Conservation (phyloP, 2,113 vertebrate genomes). For the Gasterosteus aculeatus region DNA sequence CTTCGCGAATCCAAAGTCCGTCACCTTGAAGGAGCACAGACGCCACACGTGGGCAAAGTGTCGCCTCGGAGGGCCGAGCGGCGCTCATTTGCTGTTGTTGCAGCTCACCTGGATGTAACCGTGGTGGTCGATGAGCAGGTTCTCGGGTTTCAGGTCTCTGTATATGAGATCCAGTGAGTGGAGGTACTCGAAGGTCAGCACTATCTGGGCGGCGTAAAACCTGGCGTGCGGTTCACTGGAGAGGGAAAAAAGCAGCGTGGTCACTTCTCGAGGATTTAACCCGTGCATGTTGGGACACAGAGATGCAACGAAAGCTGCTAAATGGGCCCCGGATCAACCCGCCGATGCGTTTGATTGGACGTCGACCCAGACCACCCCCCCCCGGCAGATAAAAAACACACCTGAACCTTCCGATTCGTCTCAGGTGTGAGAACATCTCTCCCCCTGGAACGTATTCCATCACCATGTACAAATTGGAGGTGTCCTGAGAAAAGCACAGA, state of each 20-base stretch:
- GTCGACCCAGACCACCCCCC: too few relatives aligned
- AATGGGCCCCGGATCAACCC: too few relatives aligned
- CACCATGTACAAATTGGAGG: slow-evolving; percentile 99
- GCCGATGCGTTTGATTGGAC: too few relatives aligned
- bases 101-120: slow-evolving; percentile 96
- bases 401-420: slow-evolving; percentile 99
- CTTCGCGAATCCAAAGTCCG: slow-evolving; percentile 99
- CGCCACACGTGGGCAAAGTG: not conserved
- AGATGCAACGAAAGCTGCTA: not conserved
- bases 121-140: slow-evolving; percentile 98
- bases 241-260: not conserved
- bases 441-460: slow-evolving; percentile 99
- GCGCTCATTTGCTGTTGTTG: not conserved
- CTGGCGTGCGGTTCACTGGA: slow-evolving; percentile 95
- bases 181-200: slow-evolving; percentile 99
- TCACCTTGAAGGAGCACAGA: slow-evolving; percentile 83
- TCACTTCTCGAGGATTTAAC: not conserved
- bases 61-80: not conserved
- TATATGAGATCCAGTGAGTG: slow-evolving; percentile 99
- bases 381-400: slow-evolving; percentile 59
- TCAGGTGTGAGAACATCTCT: slow-evolving; percentile 99
- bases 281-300: not conserved
- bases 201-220: slow-evolving; percentile 99
- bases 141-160: slow-evolving; percentile 99
- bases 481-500: slow-evolving; percentile 84